Base-by-base conservation (phyloP, 2,888 invertebrate species). In the Teleiodes luculella region DNA sequence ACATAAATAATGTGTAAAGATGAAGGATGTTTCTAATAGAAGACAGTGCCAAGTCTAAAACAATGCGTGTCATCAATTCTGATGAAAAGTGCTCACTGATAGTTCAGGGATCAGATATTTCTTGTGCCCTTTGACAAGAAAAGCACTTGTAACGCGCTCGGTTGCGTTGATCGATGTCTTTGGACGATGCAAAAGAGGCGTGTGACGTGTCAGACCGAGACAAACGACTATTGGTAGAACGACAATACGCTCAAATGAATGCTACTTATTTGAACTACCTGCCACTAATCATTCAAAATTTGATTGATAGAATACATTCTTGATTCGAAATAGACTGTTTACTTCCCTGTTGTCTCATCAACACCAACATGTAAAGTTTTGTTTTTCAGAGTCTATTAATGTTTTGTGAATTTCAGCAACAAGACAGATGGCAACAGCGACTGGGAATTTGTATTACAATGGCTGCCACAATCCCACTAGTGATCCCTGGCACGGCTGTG, bases 361-460 rank as follows among this genome's bases (percentile, higher is more conserved):
- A 13, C 28, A 43, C 28, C 28, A 11, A 18, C 11, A 24, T n/a
- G 2, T 5, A 18, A n/a, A n/a, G 11, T 67, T 78, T 72, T 67
- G 65, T 70, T 68, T 60, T 67, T 67, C 62, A 65, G 49, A 57
- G 62, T 70, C 70, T 73, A 73, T 73, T 69, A 77, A 74, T 76
- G 70, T 74, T 82, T 78, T 76, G 74, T 65, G 60, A 77, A 78
- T 78, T 80, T 78, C 73, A 68, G 64, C 70, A 66, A 63, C 66
- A 78, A 80, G 80, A 86, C 74, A 76, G 74, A 86, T 83, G 76
- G 77, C 68, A 78, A 79, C 81, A 82, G 73, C 76, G 81, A 76
- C 80, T 73, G 72, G 66, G 83, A 83, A 86, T 86, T 81, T 72
- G 73, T 77, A 75, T 68, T 74, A 85, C 83, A 83, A 83, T 84